Evolutionary conservation across 2,113 vertebrate genomes (phyloP).

Genomic region (Rhinolophus ferrumequinum): DNA sequence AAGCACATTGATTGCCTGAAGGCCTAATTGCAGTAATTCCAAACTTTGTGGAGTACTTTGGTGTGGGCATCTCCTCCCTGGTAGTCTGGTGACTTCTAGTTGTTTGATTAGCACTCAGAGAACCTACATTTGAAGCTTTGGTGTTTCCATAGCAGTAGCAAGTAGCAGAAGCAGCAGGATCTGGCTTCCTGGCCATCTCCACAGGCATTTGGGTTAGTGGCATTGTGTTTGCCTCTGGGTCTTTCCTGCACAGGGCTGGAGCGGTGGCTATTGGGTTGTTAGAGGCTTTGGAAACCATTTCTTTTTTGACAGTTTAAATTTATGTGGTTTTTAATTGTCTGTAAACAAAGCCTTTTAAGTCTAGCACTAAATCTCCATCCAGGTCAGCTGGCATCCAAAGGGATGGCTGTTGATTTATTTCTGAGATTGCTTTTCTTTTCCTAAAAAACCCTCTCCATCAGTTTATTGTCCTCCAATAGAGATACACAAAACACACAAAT

Average conservation of each 20-base stretch:
- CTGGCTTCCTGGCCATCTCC: slow-evolving; percentile 82
- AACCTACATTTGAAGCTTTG: slow-evolving; percentile 68
- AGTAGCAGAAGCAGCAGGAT: slow-evolving; percentile 75
- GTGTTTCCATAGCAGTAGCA: slow-evolving; percentile 68
- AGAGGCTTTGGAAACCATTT: slow-evolving; percentile 83
- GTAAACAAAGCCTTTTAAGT: slow-evolving; percentile 85
- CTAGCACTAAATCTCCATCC: slow-evolving; percentile 70
- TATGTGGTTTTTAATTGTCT: slow-evolving; percentile 86
- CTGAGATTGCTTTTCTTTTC: slow-evolving; percentile 75
- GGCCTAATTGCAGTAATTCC: slow-evolving; percentile 10
- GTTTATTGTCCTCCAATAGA: slow-evolving; percentile 70
- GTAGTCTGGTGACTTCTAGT: slow-evolving; percentile 51
- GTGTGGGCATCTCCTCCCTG: not conserved
- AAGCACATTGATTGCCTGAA: slow-evolving; percentile 53
- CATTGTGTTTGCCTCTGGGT: slow-evolving; percentile 86
- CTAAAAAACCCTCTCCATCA: slow-evolving; percentile 39
- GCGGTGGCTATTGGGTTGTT: slow-evolving; percentile 76
- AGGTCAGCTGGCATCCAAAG: slow-evolving; percentile 76
- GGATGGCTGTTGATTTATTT: slow-evolving; percentile 57
- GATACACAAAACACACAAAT: slow-evolving; percentile 61
- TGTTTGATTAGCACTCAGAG: slow-evolving; percentile 77
- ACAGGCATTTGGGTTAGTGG: slow-evolving; percentile 83
- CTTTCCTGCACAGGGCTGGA: slow-evolving; percentile 79
- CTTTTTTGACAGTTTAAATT: slow-evolving; percentile 87
- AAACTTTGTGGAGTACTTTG: slow-evolving; percentile 24